Conservation (phyloP, 1,140 invertebrate species). For the Melanaphis sacchari region DNA sequence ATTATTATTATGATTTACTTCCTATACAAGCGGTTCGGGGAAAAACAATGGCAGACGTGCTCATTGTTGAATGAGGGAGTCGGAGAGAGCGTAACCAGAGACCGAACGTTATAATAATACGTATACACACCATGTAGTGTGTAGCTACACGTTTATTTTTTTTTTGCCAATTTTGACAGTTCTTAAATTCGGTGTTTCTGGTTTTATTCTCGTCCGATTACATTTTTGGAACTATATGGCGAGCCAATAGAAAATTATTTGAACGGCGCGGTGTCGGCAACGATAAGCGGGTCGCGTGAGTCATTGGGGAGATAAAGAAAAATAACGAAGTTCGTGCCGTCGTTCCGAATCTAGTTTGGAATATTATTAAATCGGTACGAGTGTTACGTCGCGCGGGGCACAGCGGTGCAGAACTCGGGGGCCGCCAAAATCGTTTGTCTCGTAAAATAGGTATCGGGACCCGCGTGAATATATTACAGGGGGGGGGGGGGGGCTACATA, state of each 20-base stretch:
- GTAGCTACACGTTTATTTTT: not conserved
- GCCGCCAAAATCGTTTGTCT: not conserved
- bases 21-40: not conserved
- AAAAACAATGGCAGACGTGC: not conserved
- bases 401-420: no score
- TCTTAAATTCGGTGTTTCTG: not conserved
- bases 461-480: not conserved
- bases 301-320: not conserved
- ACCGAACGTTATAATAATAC: not conserved
- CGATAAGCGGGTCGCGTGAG: not conserved
- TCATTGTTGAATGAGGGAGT: not conserved
- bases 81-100: not conserved
- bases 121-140: not conserved
- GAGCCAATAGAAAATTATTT: not conserved
- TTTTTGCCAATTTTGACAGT: not conserved
- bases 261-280: not conserved
- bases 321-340: not conserved
- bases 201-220: not conserved
- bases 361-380: not conserved
- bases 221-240: not conserved
- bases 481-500: not conserved
- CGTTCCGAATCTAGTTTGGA: not conserved
- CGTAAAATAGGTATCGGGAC: not conserved
- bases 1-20: constrained; percentile 24
- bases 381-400: no score